Conservation (phyloP, 37 sponge, comb jelly and placozoan genomes). For the Mnemiopsis leidyi region DNA sequence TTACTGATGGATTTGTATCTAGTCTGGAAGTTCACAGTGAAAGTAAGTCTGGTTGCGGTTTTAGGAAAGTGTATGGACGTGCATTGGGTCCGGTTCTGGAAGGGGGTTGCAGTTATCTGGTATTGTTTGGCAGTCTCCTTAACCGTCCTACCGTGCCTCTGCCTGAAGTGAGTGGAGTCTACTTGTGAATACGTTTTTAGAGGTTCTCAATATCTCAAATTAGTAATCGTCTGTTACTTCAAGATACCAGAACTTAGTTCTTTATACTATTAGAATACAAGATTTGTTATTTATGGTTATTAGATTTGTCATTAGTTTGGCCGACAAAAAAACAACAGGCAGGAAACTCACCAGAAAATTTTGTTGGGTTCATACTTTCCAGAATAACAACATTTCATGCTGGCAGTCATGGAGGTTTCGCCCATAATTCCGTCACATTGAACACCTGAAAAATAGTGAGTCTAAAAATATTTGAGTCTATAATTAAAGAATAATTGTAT, state of each 20-base stretch:
- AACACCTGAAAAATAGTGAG: neutral
- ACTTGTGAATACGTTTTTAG: too few relatives aligned
- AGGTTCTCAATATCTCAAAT: too few relatives aligned
- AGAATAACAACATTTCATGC: neutral
- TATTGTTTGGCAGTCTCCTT: neutral
- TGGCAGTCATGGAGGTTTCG: neutral
- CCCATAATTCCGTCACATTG: neutral
- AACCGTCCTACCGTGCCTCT: neutral
- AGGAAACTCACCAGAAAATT: neutral
- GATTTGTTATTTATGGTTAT: too few relatives aligned
- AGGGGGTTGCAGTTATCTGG: neutral
- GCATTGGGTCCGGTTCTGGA: neutral
- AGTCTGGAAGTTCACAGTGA: constrained; percentile 18
- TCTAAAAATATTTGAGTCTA: too few relatives aligned
- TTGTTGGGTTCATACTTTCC: neutral
- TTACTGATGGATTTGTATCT: neutral
- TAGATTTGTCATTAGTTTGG: too few relatives aligned
- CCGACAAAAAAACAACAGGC: too few relatives aligned
- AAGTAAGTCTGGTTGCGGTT: neutral
- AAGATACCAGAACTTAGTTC: too few relatives aligned
- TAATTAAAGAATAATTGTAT: too few relatives aligned
- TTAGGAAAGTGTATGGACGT: neutral
- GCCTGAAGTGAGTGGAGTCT: too few relatives aligned
- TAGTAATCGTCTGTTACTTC: too few relatives aligned
- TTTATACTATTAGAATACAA: too few relatives aligned